Evolutionary conservation across 2,888 invertebrate species (phyloP), one percentile per base, ranked within the genome.

Genomic region (Gibbula magus): DNA sequence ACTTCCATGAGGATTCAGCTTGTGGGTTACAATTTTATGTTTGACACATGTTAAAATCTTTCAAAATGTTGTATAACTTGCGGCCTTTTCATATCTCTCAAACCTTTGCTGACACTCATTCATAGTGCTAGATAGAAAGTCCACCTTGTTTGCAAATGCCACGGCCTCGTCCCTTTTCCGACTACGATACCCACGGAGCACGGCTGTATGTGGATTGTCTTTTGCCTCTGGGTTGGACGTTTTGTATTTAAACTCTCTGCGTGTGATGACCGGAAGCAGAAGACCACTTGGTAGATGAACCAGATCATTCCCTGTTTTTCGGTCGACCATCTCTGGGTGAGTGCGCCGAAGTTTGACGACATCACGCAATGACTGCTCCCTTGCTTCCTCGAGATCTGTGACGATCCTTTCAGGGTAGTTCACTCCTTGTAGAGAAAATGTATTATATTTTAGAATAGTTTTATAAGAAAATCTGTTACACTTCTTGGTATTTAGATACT

Each of bases 121-220:
- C 87, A 87, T 85, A n/a, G 87, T 86, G 74, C 87, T 87, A 13
- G 86, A 85, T 22, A 85, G 75, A 77, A 87, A 87, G 78, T 87
- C 87, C 32, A 85, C 82, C 76, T 86, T 81, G 78, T 86, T 87
- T 22, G 84, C 83, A 79, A 84, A 87, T 18, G 86, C 87, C 10
- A 87, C 83, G 0, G 83, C 80, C 70, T 87, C 87, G 52, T 87
- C 87, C 18, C 87, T 76, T 75, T 86, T 86, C 61, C 87, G 77
- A 51, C 85, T 83, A 16, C 87, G 78, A 51, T 87, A 87, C 0
- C 87, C 87, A 18, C 82, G 76, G 2, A 87, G 79, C 2, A 87
- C 87, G 10, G 87, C 87, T 32, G 84, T 86, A 67, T 86, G 85
- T 32, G 87, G 87, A 56, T 87, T 87, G 54, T 87, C 87, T 51